phyloP scores from a whole-genome alignment of 2,888 invertebrate species.

The Apotomis betuletana region DNA sequence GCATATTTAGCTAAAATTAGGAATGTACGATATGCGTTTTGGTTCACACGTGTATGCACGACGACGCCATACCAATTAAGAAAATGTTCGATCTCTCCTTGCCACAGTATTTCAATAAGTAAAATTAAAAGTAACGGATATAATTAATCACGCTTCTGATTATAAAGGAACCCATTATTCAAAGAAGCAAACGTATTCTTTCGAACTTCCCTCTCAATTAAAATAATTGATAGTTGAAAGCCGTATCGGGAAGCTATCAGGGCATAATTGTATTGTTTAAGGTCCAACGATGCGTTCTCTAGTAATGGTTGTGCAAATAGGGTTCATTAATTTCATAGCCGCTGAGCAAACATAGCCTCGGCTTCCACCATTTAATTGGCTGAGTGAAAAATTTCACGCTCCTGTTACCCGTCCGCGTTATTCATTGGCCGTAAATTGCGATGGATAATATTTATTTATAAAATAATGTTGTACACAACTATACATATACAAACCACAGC shows the following conservation, averaged over 20 bases:
- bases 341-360: constrained; percentile 63
- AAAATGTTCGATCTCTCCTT: too few species aligned
- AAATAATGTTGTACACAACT: constrained; percentile 1
- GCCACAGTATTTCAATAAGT: too few species aligned
- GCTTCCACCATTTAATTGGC: constrained; percentile 69
- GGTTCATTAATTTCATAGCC: constrained; percentile 71
- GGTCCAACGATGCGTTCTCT: constrained; percentile 31
- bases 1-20: too few species aligned
- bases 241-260: not conserved
- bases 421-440: constrained; percentile 64
- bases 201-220: not conserved
- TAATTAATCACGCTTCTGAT: too few species aligned
- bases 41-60: too few species aligned
- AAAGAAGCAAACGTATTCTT: too few species aligned
- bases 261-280: constrained; percentile 15
- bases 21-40: too few species aligned
- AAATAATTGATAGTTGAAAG: not conserved
- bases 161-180: too few species aligned
- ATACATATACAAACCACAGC: not conserved
- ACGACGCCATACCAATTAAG: too few species aligned
- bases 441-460: constrained; percentile 51
- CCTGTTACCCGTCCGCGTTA: constrained; percentile 66
- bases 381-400: constrained; percentile 75
- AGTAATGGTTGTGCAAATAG: constrained; percentile 50
- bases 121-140: too few species aligned